Conservation (phyloP, 2,888 invertebrate species). For the Alcis repandata region DNA sequence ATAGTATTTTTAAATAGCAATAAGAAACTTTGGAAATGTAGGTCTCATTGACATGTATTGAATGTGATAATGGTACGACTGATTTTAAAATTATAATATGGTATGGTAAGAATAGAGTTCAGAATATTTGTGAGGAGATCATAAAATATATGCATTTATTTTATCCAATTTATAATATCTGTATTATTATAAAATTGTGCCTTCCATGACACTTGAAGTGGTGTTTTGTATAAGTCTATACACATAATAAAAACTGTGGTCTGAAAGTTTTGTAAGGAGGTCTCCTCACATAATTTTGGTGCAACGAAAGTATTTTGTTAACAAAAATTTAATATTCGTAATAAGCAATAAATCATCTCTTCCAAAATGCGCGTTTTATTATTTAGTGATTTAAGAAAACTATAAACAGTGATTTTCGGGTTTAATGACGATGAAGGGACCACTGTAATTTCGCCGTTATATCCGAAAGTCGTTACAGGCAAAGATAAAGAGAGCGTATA, state of each 20-base stretch:
- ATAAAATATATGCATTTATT: constrained; percentile 41
- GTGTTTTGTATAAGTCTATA: constrained; percentile 33
- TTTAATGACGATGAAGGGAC: background rate
- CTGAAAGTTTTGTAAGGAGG: constrained; percentile 33
- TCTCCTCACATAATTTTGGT: constrained; percentile 70
- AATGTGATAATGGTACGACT: constrained; percentile 76
- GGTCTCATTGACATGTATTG: constrained; percentile 55
- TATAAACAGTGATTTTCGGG: background rate
- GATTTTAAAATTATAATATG: constrained; percentile 65
- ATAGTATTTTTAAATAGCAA: constrained; percentile 32
- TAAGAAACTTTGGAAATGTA: constrained; percentile 29
- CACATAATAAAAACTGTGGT: no score
- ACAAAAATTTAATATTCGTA: constrained; percentile 66
- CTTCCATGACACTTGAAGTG: constrained; percentile 57
- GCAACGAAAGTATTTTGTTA: constrained; percentile 68
- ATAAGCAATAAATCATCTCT: constrained; percentile 69
- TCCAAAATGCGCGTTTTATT: constrained; percentile 49
- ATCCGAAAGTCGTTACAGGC: background rate
- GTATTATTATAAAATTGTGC: constrained; percentile 63
- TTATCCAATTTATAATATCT: constrained; percentile 22
- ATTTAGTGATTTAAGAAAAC: constrained; percentile 32
- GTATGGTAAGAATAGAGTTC: constrained; percentile 56
- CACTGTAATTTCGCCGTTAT: background rate
- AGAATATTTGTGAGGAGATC: constrained; percentile 68
- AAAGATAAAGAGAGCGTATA: background rate